These are phyloP conservation scores for Colletes collaris DNA, from an alignment of 2,888 invertebrate genomes.

Conservation along the genomic window DNA sequence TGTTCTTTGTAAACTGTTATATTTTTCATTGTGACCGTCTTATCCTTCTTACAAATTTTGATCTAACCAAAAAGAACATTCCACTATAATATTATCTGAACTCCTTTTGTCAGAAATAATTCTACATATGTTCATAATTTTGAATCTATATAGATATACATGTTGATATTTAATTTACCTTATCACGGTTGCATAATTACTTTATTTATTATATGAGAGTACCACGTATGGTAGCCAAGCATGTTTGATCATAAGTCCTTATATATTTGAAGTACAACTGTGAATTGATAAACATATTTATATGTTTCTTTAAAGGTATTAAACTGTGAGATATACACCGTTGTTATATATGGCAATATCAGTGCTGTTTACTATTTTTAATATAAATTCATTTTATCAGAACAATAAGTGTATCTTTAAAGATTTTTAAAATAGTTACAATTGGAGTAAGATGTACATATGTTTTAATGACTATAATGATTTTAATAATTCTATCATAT, in stretches of 20 bases:
- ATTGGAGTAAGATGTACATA: neutral
- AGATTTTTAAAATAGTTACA: neutral
- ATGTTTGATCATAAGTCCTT: slow-evolving; percentile 16
- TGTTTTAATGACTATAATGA: neutral
- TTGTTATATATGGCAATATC: slow-evolving; percentile 15
- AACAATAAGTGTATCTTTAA: neutral
- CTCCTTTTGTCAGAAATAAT: slow-evolving; percentile 33
- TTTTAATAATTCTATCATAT: no score
- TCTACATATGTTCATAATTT: neutral
- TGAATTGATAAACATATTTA: slow-evolving; percentile 3
- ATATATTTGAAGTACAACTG: neutral
- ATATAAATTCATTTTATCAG: neutral
- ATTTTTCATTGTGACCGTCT: slow-evolving; percentile 49
- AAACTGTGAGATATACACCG: neutral
- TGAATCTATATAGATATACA: neutral
- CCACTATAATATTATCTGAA: slow-evolving; percentile 24
- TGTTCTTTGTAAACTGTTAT: slow-evolving; percentile 15
- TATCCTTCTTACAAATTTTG: slow-evolving; percentile 44
- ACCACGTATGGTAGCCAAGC: slow-evolving; percentile 42
- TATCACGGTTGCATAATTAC: neutral
- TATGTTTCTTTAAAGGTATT: neutral
- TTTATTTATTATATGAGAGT: slow-evolving; percentile 27
- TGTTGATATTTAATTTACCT: neutral
- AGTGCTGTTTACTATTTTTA: neutral
- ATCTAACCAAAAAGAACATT: slow-evolving; percentile 58